phyloP scores from a whole-genome alignment of 2,888 invertebrate genomes.

The Andricus quercusramuli region DNA sequence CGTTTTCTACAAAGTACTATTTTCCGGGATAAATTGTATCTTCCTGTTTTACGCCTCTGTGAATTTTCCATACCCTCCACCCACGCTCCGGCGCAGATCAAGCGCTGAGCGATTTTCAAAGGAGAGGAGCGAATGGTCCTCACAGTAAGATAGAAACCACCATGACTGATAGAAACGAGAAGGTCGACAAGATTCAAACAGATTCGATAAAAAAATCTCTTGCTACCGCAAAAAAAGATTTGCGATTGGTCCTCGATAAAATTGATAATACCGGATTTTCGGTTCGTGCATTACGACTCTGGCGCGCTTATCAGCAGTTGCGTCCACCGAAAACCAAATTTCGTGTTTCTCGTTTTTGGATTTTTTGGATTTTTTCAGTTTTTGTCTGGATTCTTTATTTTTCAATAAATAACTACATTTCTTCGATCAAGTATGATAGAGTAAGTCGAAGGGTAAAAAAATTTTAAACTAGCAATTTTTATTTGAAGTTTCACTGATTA shows the following conservation, averaged over 20 bases:
- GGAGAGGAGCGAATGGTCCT: conserved; percentile 44
- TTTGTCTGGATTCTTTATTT: conserved; percentile 13
- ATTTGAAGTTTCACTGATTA: no score
- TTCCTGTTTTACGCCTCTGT: conserved; percentile 69
- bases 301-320: conserved; percentile 56
- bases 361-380: conserved; percentile 14
- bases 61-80: conserved; percentile 61
- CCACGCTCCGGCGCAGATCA: conserved; percentile 60
- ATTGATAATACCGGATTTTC: conserved; percentile 56
- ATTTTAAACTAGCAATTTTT: neutral
- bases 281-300: conserved; percentile 53
- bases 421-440: neutral
- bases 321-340: conserved; percentile 46
- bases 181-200: conserved; percentile 47
- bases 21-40: conserved; percentile 50
- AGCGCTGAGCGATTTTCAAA: conserved; percentile 48
- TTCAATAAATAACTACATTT: conserved; percentile 16
- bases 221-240: conserved; percentile 63
- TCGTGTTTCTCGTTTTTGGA: conserved; percentile 49
- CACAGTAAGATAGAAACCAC: conserved; percentile 53
- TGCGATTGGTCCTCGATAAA: conserved; percentile 60
- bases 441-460: neutral
- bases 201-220: conserved; percentile 46
- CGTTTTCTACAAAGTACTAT: neutral
- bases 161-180: conserved; percentile 62